Percentiles rank a stretch among this genome's conserved stretches.
Conservation (phyloP, 2,888 invertebrate species). For the Melanargia galathea region DNA sequence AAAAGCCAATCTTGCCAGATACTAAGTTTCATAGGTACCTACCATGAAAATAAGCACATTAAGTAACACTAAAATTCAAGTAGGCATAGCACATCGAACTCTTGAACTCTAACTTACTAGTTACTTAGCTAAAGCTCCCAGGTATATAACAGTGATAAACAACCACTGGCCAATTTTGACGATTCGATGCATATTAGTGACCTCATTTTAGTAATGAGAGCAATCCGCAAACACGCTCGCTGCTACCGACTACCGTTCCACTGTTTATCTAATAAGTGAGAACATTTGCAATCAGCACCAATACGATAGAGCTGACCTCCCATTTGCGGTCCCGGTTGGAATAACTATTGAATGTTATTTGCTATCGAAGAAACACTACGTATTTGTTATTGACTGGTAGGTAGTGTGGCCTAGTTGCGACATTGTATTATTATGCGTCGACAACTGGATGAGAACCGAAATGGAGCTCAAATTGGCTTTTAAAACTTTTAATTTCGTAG, state of each 20-base stretch:
- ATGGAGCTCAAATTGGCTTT: too few species aligned
- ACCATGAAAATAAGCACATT: not conserved
- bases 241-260: slow-evolving; percentile 45
- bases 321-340: slow-evolving; percentile 31
- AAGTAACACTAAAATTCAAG: too few species aligned
- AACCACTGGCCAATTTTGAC: slow-evolving; percentile 12
- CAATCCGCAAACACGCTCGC: slow-evolving; percentile 72
- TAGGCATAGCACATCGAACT: too few species aligned
- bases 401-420: slow-evolving; percentile 1
- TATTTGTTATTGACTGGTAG: not conserved
- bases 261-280: slow-evolving; percentile 65
- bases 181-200: slow-evolving; percentile 54
- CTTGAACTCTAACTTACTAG: not conserved
- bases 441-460: too few species aligned
- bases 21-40: not conserved
- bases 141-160: not conserved
- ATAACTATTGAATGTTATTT: slow-evolving; percentile 36
- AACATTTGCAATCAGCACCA: slow-evolving; percentile 67
- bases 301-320: slow-evolving; percentile 43
- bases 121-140: not conserved
- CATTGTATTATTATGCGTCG: too few species aligned
- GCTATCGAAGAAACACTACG: slow-evolving; percentile 26
- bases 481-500: too few species aligned
- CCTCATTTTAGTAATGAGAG: slow-evolving; percentile 73
- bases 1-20: not conserved